Percentiles rank a stretch among this genome's conserved stretches.
These are phyloP conservation scores for Pogonocichla stellata DNA, from an alignment of 2,113 vertebrate genomes.

Conservation along the genomic window DNA sequence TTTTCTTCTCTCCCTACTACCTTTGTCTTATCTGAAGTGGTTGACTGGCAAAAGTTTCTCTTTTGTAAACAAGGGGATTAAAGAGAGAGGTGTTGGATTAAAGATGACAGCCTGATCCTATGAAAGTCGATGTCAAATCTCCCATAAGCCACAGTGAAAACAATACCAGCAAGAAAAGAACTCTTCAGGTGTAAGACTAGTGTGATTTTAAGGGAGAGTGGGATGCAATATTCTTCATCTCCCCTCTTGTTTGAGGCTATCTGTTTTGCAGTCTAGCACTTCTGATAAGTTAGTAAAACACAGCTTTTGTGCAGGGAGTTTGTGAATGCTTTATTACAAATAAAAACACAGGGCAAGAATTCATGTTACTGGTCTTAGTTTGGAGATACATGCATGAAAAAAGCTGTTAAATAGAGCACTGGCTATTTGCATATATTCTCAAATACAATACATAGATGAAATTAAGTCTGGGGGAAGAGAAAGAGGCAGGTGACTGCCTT, in stretches of 20 bases:
- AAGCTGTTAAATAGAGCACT: neutral
- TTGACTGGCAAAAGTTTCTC: conserved; percentile 30
- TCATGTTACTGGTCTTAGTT: neutral
- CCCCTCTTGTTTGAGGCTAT: neutral
- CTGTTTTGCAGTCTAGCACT: neutral
- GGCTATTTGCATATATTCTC: neutral
- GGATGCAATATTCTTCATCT: neutral
- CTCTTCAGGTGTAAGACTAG: neutral
- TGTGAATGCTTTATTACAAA: neutral
- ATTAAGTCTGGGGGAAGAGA: neutral
- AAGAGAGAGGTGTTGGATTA: conserved; percentile 39
- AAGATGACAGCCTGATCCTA: conserved; percentile 5
- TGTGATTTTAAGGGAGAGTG: neutral
- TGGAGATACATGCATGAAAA: neutral
- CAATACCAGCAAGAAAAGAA: neutral
- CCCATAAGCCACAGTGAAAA: neutral
- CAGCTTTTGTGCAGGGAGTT: neutral
- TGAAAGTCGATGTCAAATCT: conserved; percentile 23
- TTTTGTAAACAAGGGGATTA: conserved; percentile 32
- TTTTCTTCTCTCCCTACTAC: neutral
- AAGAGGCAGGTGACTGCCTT: neutral
- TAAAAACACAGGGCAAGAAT: neutral
- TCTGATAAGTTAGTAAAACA: neutral
- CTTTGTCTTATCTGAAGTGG: neutral
- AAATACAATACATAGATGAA: neutral